Percentiles rank a stretch among this genome's conserved stretches.
Evolutionary conservation across 2,113 vertebrate genomes (phyloP).

Genomic region (Xiphias gladius): DNA sequence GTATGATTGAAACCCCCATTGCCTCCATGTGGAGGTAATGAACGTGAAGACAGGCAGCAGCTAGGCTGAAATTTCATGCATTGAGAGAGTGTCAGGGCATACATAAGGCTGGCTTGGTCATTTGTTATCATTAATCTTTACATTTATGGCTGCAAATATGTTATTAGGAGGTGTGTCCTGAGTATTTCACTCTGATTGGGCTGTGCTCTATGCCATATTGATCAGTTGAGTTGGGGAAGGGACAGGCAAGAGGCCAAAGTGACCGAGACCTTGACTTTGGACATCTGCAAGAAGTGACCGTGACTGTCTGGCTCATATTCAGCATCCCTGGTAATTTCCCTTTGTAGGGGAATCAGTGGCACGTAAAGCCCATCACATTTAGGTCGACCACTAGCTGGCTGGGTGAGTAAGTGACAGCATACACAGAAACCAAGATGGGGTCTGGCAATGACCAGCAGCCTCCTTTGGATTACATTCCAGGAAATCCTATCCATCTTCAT

Average conservation of each 20-base stretch:
- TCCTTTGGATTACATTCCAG: slow-evolving; percentile 73
- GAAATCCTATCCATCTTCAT: slow-evolving; percentile 82
- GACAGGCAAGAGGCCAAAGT: slow-evolving; percentile 58
- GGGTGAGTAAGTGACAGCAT: slow-evolving; percentile 72
- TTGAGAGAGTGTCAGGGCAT: slow-evolving; percentile 75
- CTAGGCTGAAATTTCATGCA: slow-evolving; percentile 85
- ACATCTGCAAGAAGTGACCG: slow-evolving; percentile 74
- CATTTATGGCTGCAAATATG: slow-evolving; percentile 85
- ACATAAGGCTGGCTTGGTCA: slow-evolving; percentile 75
- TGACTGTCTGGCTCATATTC: slow-evolving; percentile 71
- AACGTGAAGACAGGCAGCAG: slow-evolving; percentile 83
- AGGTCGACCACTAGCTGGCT: slow-evolving; percentile 48
- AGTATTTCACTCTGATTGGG: slow-evolving; percentile 80
- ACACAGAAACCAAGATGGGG: slow-evolving; percentile 67
- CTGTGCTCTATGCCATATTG: slow-evolving; percentile 79
- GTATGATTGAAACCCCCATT: slow-evolving; percentile 82
- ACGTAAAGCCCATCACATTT: slow-evolving; percentile 72
- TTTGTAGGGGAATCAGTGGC: slow-evolving; percentile 79
- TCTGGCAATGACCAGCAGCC: slow-evolving; percentile 75
- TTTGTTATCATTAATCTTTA: slow-evolving; percentile 87
- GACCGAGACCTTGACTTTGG: slow-evolving; percentile 80
- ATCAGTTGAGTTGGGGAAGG: slow-evolving; percentile 68
- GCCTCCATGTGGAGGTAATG: slow-evolving; percentile 83
- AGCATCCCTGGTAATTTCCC: slow-evolving; percentile 75
- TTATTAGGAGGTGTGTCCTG: slow-evolving; percentile 82